phyloP scores from a whole-genome alignment of 2,113 vertebrate species.

The Condylura cristata region DNA sequence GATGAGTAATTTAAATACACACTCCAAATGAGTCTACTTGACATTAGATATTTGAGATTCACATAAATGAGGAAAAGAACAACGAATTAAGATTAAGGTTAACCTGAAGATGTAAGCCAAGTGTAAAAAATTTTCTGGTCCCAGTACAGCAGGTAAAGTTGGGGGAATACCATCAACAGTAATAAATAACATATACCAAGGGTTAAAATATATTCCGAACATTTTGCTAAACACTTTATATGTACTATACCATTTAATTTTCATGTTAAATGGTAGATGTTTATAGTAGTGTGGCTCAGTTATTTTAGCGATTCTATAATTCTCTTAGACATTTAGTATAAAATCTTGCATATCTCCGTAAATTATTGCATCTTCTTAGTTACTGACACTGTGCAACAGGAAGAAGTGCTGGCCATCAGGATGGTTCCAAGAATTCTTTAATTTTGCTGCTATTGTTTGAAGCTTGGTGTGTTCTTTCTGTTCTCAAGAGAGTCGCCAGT shows the following conservation, averaged over 20 bases:
- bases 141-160: neutral
- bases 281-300: neutral
- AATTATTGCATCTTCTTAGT: neutral
- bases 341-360: neutral
- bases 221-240: constrained; percentile 36
- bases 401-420: constrained; percentile 10
- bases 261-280: neutral
- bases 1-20: constrained; percentile 27
- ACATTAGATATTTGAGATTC: neutral
- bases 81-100: neutral
- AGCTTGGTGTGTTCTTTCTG: constrained; percentile 26
- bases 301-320: neutral
- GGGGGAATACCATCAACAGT: neutral
- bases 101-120: neutral
- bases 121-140: neutral
- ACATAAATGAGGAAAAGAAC: neutral
- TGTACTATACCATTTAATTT: neutral
- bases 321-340: neutral
- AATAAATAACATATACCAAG: neutral
- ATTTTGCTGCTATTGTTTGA: constrained; percentile 30
- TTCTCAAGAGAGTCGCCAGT: neutral
- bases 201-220: neutral
- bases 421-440: neutral
- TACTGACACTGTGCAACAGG: constrained; percentile 1
- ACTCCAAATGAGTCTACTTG: neutral